These are phyloP conservation scores for Oscheius sp. DNA, from an alignment of 2,888 invertebrate species.

Conservation along the genomic window DNA sequence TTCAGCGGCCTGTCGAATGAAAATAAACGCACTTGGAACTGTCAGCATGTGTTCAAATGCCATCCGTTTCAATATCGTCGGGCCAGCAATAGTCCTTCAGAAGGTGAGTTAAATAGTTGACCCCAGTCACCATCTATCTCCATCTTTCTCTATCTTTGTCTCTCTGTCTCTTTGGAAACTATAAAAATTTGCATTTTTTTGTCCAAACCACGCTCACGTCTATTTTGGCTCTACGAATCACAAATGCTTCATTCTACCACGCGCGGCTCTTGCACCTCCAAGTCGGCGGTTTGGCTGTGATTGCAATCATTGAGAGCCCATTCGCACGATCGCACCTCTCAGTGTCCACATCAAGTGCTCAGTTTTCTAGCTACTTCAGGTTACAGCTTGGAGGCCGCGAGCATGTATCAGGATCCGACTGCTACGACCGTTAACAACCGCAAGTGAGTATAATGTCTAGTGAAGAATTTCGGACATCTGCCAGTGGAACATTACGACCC, in stretches of 20 bases:
- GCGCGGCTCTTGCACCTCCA: neutral
- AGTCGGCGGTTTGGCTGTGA: neutral
- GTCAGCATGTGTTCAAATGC: neutral
- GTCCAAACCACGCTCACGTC: too few relatives aligned
- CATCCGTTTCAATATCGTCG: neutral
- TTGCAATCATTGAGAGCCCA: constrained; percentile 30
- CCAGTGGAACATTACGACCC: constrained; percentile 1
- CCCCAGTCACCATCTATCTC: too few relatives aligned
- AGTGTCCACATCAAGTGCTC: constrained; percentile 33
- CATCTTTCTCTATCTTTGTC: too few relatives aligned
- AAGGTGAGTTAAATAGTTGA: neutral
- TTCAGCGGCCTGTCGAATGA: neutral
- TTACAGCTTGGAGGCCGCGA: neutral
- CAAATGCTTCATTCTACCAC: too few relatives aligned
- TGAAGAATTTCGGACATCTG: neutral
- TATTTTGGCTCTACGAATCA: too few relatives aligned
- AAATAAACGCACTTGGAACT: neutral
- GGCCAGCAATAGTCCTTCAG: constrained; percentile 8
- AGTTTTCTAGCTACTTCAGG: constrained; percentile 6
- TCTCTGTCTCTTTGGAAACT: too few relatives aligned
- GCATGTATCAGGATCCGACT: constrained; percentile 6
- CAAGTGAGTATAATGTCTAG: neutral
- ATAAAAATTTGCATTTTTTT: too few relatives aligned
- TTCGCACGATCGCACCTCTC: constrained; percentile 35
- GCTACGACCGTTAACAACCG: neutral